Base-by-base conservation (phyloP, 2,113 vertebrate genomes). In the Chloroceryle aenea region DNA sequence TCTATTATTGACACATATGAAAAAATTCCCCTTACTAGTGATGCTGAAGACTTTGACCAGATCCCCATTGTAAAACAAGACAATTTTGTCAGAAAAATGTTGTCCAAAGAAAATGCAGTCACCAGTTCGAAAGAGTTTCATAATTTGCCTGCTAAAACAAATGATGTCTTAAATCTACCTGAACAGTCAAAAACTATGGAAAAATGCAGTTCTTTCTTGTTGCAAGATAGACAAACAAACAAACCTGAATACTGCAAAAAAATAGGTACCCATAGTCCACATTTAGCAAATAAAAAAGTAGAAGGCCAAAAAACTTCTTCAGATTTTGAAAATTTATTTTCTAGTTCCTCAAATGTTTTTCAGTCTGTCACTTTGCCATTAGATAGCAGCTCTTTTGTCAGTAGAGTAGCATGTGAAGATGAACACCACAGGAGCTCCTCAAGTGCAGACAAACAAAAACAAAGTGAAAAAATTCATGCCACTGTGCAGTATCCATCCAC, bases 1-100 rank as follows among this genome's bases (percentile, higher is more conserved):
- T 77, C 96, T 93, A 25, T 93, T 47, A 98, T 98, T 97, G 98
- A 98, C 91, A 98, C 75, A 21, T 97, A 98, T 48, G 86, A 98
- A 97, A 98, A 98, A 97, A 97, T 98, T 94, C 96, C 92, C 21
- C 96, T 98, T 71, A 94, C 82, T 89, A 62, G 90, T 86, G 79
- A 96, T 72, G 94, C 81, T 87, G 96, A 96, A 61, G 95, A 97
- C 19, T 80, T 74, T 27, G 91, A 97, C 56, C 63, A 89, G 64
- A 95, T 97, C 82, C 77, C 50, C 76, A 66, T 92, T 89, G n/a
- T 92, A 93, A 93, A 81, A 17, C 77, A 96, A 92, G 89, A 97
- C 64, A 90, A 34, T 38, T 90, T 30, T 18, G 50, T 73, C 64
- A 87, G 76, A 90, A 72, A 85, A 43, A 80, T 20, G 18, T 62